These are phyloP conservation scores for Gambusia affinis DNA, from an alignment of 2,113 vertebrate species.

Conservation along the genomic window DNA sequence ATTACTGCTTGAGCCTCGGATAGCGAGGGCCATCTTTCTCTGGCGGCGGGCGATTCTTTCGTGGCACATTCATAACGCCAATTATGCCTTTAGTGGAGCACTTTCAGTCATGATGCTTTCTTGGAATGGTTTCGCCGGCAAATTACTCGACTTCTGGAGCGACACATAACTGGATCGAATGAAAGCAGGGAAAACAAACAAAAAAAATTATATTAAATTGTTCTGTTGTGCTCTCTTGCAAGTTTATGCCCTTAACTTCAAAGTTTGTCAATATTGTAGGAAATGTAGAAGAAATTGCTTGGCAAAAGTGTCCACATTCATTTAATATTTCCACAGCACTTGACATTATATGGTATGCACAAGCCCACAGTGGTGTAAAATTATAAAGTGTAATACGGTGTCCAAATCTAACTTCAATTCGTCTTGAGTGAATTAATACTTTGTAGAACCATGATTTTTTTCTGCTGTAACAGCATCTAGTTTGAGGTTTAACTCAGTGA, in stretches of 20 bases:
- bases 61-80: conserved; percentile 7
- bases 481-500: no score
- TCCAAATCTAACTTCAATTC: no score
- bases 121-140: neutral
- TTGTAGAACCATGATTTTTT: no score
- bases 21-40: neutral
- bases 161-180: conserved; percentile 6
- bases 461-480: no score
- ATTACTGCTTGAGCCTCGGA: conserved; percentile 2
- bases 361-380: no score
- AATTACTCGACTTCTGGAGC: conserved; percentile 11
- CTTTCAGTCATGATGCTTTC: conserved; percentile 6
- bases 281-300: neutral
- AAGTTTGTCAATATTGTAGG: neutral
- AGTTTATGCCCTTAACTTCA: neutral
- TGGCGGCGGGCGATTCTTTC: neutral
- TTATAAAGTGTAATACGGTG: no score
- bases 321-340: no score
- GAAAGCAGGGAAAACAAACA: neutral
- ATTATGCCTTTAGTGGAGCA: conserved; percentile 19
- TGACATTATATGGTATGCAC: no score
- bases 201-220: neutral
- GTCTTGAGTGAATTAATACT: no score
- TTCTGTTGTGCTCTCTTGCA: neutral
- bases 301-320: no score